Percentiles rank a stretch among this genome's conserved stretches.
phyloP scores from a whole-genome alignment of 2,113 vertebrate genomes.

The Corythoichthys intestinalis region DNA sequence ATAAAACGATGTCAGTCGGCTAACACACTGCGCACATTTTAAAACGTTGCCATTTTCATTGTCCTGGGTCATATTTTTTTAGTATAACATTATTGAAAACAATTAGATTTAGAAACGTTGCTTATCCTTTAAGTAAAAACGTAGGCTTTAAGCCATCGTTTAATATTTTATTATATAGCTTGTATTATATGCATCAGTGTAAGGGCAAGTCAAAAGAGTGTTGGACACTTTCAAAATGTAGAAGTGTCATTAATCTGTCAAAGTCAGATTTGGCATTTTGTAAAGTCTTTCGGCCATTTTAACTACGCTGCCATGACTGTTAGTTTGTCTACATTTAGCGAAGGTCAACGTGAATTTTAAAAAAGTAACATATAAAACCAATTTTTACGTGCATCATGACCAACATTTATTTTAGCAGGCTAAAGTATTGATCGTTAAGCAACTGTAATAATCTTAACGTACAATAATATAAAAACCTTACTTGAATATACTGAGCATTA shows the following conservation, averaged over 20 bases:
- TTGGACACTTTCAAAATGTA: background rate
- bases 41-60: background rate
- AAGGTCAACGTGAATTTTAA: background rate
- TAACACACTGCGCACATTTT: background rate
- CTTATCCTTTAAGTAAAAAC: background rate
- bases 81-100: too few species aligned
- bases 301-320: background rate
- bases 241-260: background rate
- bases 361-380: too few species aligned
- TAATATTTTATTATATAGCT: too few species aligned
- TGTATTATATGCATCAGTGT: background rate
- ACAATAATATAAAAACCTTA: too few species aligned
- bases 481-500: too few species aligned
- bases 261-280: background rate
- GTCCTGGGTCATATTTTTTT: background rate
- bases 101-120: background rate
- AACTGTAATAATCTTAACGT: too few species aligned
- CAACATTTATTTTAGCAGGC: too few species aligned
- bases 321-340: constrained; percentile 31
- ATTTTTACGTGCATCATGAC: too few species aligned
- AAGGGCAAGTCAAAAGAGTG: accelerated
- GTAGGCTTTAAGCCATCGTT: background rate
- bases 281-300: constrained; percentile 19
- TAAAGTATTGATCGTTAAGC: too few species aligned
- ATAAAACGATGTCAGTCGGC: background rate